phyloP scores from a whole-genome alignment of 2,113 vertebrate genomes.

The Meleagris gallopavo region DNA sequence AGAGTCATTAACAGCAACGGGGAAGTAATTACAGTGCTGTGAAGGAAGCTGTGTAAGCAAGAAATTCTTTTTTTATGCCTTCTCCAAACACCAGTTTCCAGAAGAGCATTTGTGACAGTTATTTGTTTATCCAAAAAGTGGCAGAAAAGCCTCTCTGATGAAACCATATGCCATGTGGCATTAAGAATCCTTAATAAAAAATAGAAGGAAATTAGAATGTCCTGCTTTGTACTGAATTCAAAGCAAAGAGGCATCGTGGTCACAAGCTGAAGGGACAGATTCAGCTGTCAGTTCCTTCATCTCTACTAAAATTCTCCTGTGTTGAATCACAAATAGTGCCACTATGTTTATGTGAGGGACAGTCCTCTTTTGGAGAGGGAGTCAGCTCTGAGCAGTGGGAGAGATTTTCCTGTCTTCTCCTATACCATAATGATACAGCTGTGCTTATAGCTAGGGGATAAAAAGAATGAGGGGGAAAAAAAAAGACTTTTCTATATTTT shows the following conservation, averaged over 20 bases:
- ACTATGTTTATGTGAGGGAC: background rate
- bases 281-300: background rate
- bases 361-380: background rate
- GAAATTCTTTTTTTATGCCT: background rate
- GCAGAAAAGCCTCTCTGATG: background rate
- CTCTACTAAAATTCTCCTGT: background rate
- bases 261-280: background rate
- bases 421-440: background rate
- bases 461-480: background rate
- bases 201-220: background rate
- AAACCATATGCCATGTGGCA: background rate
- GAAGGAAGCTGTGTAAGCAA: background rate
- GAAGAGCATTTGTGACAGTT: background rate
- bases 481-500: background rate
- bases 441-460: background rate
- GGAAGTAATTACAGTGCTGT: background rate
- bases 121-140: background rate
- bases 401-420: background rate
- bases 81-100: background rate
- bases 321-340: background rate
- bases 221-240: background rate
- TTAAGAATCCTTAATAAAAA: background rate
- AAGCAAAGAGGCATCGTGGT: background rate
- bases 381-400: background rate
- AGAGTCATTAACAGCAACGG: fast-evolving